phyloP scores from a whole-genome alignment of 2,888 invertebrate genomes.

The Anthophora plumipes region DNA sequence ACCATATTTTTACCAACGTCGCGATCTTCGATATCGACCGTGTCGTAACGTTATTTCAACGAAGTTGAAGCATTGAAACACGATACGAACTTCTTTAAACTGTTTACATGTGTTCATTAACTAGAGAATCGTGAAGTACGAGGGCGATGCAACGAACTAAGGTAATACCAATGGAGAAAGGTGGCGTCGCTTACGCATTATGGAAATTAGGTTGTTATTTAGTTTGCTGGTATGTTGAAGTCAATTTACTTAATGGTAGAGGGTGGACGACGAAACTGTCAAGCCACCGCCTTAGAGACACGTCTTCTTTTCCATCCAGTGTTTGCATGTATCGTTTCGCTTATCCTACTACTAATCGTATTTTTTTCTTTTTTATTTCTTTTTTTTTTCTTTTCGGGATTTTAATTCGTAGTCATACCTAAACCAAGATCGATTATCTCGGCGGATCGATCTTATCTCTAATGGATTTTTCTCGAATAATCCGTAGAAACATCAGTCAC shows the following conservation, averaged over 20 bases:
- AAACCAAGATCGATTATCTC: neutral
- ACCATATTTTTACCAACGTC: too few species aligned
- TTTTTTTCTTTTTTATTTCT: neutral
- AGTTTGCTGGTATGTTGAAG: constrained; percentile 69
- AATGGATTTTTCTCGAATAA: constrained; percentile 55
- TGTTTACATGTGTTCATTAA: neutral
- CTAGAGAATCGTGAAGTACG: neutral
- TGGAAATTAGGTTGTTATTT: constrained; percentile 78
- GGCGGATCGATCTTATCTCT: neutral
- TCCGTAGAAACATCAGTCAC: constrained; percentile 67
- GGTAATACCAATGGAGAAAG: constrained; percentile 28
- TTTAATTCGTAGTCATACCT: neutral
- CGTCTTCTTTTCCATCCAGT: constrained; percentile 64
- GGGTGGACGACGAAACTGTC: constrained; percentile 73
- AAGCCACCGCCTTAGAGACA: constrained; percentile 75
- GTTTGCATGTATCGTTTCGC: constrained; percentile 46
- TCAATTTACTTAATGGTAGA: constrained; percentile 80
- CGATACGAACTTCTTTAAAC: neutral
- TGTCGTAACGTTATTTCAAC: neutral
- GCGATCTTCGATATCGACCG: neutral
- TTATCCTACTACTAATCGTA: neutral
- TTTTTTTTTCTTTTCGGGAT: neutral
- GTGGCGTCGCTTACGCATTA: constrained; percentile 71
- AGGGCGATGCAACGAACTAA: neutral
- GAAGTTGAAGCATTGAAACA: neutral